Conservation (phyloP, 1,140 invertebrate genomes). For the Rhynchophorus ferrugineus region DNA sequence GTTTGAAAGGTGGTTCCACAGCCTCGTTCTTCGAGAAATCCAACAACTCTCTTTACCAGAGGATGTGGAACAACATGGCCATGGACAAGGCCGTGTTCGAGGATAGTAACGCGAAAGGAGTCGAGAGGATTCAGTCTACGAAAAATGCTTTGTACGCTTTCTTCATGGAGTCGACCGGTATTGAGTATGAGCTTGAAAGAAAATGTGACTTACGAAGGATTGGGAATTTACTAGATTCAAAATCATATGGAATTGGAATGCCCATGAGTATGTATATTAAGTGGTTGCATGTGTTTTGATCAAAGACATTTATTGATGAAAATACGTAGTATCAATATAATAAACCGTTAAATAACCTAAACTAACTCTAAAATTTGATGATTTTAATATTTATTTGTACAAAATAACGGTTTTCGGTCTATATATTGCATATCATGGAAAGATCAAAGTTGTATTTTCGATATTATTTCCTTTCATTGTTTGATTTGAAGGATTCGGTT, state of each 20-base stretch:
- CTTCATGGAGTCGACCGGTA: constrained; percentile 77
- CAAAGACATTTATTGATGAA: too few relatives aligned
- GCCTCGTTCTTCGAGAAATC: constrained; percentile 64
- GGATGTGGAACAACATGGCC: constrained; percentile 70
- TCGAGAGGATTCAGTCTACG: constrained; percentile 67
- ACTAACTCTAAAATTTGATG: too few relatives aligned
- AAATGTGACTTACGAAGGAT: constrained; percentile 72
- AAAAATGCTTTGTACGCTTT: constrained; percentile 65
- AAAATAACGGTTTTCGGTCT: too few relatives aligned
- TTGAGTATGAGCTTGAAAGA: constrained; percentile 71
- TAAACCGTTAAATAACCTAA: too few relatives aligned
- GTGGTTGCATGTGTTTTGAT: too few relatives aligned
- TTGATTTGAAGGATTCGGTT: too few relatives aligned
- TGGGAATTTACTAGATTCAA: constrained; percentile 66
- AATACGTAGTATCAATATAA: too few relatives aligned
- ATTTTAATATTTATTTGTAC: too few relatives aligned
- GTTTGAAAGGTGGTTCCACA: constrained; percentile 62
- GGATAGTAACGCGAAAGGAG: constrained; percentile 72
- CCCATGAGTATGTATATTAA: constrained; percentile 54
- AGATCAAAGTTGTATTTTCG: too few relatives aligned
- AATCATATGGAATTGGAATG: constrained; percentile 75
- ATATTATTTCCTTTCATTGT: too few relatives aligned
- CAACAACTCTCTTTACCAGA: constrained; percentile 60
- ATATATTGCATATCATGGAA: too few relatives aligned
- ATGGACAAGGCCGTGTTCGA: constrained; percentile 73